Percentiles rank a stretch among this genome's conserved stretches.
Conservation (phyloP, 2,797 vertebrate species). For the Arnoldichthys spilopterus region DNA sequence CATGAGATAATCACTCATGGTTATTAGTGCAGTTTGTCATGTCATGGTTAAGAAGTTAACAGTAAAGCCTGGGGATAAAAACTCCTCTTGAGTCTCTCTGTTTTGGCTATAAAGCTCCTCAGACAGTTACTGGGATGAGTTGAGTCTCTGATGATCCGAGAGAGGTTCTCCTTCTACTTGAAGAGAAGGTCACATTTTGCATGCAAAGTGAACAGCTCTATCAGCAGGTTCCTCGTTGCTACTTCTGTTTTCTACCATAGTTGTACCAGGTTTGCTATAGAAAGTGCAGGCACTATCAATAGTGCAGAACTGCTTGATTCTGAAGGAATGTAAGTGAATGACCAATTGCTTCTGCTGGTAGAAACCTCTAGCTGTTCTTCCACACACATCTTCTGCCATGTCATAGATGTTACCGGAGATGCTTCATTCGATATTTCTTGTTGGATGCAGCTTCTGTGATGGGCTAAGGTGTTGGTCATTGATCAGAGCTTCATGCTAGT, state of each 20-base stretch:
- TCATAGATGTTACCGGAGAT: not conserved
- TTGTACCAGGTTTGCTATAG: not conserved
- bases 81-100: no score
- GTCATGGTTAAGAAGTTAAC: no score
- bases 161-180: not conserved
- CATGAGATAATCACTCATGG: no score
- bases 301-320: not conserved
- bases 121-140: no score
- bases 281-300: not conserved
- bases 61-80: no score
- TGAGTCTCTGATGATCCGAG: no score
- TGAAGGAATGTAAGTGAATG: not conserved
- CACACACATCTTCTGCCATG: not conserved
- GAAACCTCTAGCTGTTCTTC: not conserved
- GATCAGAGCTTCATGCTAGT: not conserved
- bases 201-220: not conserved
- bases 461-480: not conserved
- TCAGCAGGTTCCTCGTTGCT: not conserved
- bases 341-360: not conserved
- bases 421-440: not conserved
- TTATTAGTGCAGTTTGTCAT: no score
- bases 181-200: not conserved
- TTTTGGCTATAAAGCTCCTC: no score
- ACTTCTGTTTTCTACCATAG: not conserved
- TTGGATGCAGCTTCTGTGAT: not conserved